Conservation (phyloP, 2,888 invertebrate genomes). For the Parapristionchus giblindavisi region DNA sequence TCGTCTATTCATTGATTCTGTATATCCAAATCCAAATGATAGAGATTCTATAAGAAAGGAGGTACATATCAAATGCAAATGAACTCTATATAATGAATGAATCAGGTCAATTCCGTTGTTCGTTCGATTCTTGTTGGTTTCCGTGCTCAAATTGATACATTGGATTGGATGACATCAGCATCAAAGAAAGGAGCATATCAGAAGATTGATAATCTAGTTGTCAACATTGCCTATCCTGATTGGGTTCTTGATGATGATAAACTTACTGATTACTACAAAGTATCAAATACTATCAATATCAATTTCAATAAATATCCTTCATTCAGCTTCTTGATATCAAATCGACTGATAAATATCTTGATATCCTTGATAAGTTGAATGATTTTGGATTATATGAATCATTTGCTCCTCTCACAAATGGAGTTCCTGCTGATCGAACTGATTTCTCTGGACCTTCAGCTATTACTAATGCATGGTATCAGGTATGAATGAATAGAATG, state of each 20-base stretch:
- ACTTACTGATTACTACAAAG: slow-evolving; percentile 52
- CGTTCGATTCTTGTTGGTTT: slow-evolving; percentile 28
- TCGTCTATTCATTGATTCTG: slow-evolving; percentile 59
- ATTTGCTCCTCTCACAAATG: slow-evolving; percentile 6
- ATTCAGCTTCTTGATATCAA: not conserved
- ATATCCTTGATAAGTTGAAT: slow-evolving; percentile 1
- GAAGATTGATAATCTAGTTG: slow-evolving; percentile 62
- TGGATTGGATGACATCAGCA: slow-evolving; percentile 49
- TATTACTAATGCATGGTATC: slow-evolving; percentile 37
- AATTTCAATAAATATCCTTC: not conserved
- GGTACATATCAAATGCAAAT: slow-evolving; percentile 37
- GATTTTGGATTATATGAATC: slow-evolving; percentile 26
- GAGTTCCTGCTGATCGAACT: slow-evolving; percentile 20
- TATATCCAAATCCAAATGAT: slow-evolving; percentile 50
- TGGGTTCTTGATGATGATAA: slow-evolving; percentile 54
- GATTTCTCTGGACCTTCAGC: slow-evolving; percentile 31
- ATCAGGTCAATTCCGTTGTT: slow-evolving; percentile 17
- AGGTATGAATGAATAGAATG: not conserved
- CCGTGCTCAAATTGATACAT: slow-evolving; percentile 32
- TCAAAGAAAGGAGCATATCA: slow-evolving; percentile 60
- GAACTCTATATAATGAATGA: not conserved
- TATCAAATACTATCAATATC: too few relatives aligned
- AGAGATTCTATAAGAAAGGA: slow-evolving; percentile 49
- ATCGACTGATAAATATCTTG: not conserved
- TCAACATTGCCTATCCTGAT: slow-evolving; percentile 64